Base-by-base conservation (phyloP, 1,140 invertebrate genomes). In the Lasioglossum albipes region DNA sequence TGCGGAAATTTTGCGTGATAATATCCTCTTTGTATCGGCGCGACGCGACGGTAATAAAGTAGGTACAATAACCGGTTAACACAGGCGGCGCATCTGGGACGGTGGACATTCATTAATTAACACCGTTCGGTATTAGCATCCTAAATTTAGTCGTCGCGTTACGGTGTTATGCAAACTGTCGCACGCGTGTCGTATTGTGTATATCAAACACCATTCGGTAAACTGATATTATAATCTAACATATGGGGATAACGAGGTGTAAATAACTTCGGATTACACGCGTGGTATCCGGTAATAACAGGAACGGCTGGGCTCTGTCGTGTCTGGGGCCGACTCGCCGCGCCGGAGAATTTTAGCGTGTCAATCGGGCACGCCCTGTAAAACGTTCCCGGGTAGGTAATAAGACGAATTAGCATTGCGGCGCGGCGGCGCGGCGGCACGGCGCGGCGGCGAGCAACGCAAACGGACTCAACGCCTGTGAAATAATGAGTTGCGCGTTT, bases 211-310 rank as follows among this genome's bases (percentile, higher is more conserved):
- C 16, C 69, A 16, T 65, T 79, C 36, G 69, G 76, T 79, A 85
- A 85, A 88, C 84, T 78, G 81, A 84, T 75, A 85, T 83, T 79
- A 76, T 79, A 85, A 87, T 89, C 75, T 69, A 79, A 72, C 84
- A 89, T 79, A 82, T 82, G 84, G 79, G 42, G 49, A 66, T 82
- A 78, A 84, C 71, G 18, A 70, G 66, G 67, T 75, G 67, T 82
- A 65, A 86, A 79, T 75, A 67, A 85, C 45, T 71, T 45, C 22
- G 75, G 59, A 85, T 85, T 84, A 84, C 68, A 76, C 72, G 45
- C 70, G 81, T 69, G 52, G 49, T 67, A 72, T 66, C 62, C 45
- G 65, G 75, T 64, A 70, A 62, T 76, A 79, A 84, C 61, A 70
- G 66, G 49, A 27, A 54, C 72, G 45, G 20, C 73, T 18, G n/a